A percentile compares a stretch with the other conserved stretches of the same genome.
Evolutionary conservation across 2,113 vertebrate species (phyloP).

Genomic region (Tinamus guttatus): DNA sequence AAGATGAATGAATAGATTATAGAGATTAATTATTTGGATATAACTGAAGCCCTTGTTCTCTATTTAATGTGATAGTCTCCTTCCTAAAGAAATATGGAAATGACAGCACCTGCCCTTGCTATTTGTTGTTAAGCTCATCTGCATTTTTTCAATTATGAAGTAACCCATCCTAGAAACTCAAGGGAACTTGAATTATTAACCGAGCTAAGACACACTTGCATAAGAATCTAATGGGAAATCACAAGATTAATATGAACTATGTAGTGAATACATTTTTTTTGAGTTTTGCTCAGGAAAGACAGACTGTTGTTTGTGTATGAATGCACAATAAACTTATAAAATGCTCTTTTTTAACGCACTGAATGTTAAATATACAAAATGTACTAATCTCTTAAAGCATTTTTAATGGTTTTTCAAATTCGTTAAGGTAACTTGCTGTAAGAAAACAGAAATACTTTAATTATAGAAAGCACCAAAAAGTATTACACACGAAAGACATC

Average conservation of each 20-base stretch:
- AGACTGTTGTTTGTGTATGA: not conserved
- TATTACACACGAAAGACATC: not conserved
- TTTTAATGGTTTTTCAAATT: not conserved
- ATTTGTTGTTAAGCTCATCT: constrained; percentile 59
- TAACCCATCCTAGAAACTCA: constrained; percentile 39
- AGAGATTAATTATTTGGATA: not conserved
- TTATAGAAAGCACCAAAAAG: not conserved
- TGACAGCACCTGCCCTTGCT: not conserved
- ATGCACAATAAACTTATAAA: not conserved
- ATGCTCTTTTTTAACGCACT: not conserved
- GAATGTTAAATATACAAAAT: not conserved
- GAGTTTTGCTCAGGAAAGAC: not conserved
- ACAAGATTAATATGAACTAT: constrained; percentile 20
- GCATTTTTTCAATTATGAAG: constrained; percentile 66
- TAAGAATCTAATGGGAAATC: constrained; percentile 37
- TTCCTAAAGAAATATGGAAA: constrained; percentile 17
- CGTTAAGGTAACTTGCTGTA: not conserved
- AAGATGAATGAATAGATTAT: constrained; percentile 5
- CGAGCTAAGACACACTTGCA: not conserved
- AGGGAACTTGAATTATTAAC: constrained; percentile 43
- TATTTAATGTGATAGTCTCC: not conserved
- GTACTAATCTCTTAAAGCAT: not conserved
- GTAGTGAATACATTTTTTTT: not conserved
- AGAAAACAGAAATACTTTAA: not conserved
- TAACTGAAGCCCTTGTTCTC: not conserved